Evolutionary conservation across 2,888 invertebrate genomes (phyloP), one percentile per base, ranked within the genome.

Genomic region (Zootermopsis nevadensis): DNA sequence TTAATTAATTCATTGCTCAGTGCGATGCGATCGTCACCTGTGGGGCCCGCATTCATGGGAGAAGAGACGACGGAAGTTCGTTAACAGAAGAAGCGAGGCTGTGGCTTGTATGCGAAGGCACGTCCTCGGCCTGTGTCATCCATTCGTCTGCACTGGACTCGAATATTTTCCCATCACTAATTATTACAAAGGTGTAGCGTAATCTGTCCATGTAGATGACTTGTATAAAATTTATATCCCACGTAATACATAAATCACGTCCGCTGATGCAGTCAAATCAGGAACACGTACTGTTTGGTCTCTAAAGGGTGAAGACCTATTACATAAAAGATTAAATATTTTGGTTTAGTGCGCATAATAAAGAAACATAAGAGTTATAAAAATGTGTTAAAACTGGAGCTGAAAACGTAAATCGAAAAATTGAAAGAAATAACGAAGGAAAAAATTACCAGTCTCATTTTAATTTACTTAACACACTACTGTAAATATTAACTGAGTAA

Each of bases 1-100:
- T 79, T 79, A 79, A 79, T 79, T 79, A 79, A 79, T 79, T 79
- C 66, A 66, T 79, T 55, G 66, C 77, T 33, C 35, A n/a, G 35
- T 31, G 72, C 48, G 12, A 15, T 2, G 48, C 60, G 27, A 66
- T 79, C 66, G 31, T 79, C 79, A 79, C 79, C 79, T 79, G 79
- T 79, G 38, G 66, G 60, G 15, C 0, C 30, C 27, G 60, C 60
- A 60, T 60, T 60, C 60, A 60, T 2, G 60, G 27, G n/a, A 60
- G 35, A n/a, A n/a, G 1, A 33, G 19, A 10, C 31, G 19, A n/a
- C 38, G 74, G 74, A 74, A 74, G 74, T 74, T 38, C 74, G 74
- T 74, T 74, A 74, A 33, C 12, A 60, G 60, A 27, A 60, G 48
- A 19, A n/a, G n/a, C 69, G 24, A 38, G 35, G 38, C 74, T 22